phyloP scores from a whole-genome alignment of 2,113 vertebrate genomes.

The Dryoscopus gambensis region DNA sequence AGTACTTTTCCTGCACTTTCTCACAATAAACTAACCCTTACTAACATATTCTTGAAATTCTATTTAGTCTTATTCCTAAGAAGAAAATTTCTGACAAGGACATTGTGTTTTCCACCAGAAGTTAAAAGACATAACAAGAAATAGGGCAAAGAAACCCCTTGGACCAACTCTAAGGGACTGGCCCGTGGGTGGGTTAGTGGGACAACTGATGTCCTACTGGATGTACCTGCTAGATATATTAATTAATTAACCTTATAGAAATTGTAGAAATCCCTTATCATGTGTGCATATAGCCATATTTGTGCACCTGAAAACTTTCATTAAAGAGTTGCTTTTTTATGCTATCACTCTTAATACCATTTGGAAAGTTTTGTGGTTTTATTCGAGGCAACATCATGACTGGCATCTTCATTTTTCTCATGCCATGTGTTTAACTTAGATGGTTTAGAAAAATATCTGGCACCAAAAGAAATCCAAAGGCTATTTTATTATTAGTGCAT shows the following conservation, averaged over 20 bases:
- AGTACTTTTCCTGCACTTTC: background rate
- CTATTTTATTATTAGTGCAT: background rate
- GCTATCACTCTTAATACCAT: background rate
- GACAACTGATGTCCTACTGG: background rate
- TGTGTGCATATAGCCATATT: background rate
- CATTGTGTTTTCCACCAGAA: background rate
- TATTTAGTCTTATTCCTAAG: background rate
- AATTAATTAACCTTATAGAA: background rate
- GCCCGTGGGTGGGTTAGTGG: background rate
- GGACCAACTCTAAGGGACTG: background rate
- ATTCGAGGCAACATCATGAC: background rate
- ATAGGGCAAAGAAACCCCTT: background rate
- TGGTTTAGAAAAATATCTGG: background rate
- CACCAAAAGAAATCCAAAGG: background rate
- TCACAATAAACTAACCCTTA: background rate
- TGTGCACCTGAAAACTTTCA: background rate
- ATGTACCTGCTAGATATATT: background rate
- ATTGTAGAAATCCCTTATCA: background rate
- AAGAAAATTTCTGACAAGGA: background rate
- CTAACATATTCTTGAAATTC: background rate
- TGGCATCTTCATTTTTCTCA: background rate
- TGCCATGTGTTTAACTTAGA: background rate
- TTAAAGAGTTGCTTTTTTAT: background rate
- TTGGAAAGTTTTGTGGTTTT: background rate
- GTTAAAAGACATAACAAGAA: background rate